Evolutionary conservation across 2,888 invertebrate species (phyloP), one percentile per base, ranked within the genome.

Genomic region (Sinopyrophorus schimmeli): DNA sequence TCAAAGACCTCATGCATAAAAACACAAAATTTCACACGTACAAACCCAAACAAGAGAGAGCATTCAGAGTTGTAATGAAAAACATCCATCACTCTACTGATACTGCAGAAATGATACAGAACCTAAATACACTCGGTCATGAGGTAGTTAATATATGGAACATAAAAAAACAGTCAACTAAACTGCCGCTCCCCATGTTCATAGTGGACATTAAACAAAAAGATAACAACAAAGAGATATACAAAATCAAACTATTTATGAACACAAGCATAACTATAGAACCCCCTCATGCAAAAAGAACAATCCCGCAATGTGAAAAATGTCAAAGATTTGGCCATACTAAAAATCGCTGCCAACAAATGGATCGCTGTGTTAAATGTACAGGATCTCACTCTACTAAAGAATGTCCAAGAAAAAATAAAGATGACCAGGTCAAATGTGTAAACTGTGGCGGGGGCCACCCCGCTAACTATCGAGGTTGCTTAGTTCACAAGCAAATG

Each of bases 281-380:
- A 26, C 9, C 38, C 9, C 15, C 24, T 1, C 24, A 14, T 10
- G 26, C 7, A 1, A 38, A 38, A 16, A 6, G 38, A 16, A 6
- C 3, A 15, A 26, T 26, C 3, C 38, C 40, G 1, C 32, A 47
- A 40, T 40, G 47, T 20, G 14, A 10, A 5, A 15, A 28, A 7
- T 47, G 47, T 21, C 40, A 47, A 7, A 10, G 18, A 1, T 48
- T 20, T 7, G 42, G 42, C 1, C 48, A 48, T 17, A 27, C 37
- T 1, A 41, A 42, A 11, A 38, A 26, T 7, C 42, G 17, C 10
- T 42, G 48, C 11, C 32, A 32, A 4, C 10, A 32, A 3, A 34
- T 7, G 3, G 27, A 10, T 15, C 28, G 11, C 11, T 48, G 48
- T 14, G 27, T 48, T 7, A 32, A 28, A 28, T 48, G 48, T 15